A percentile compares a stretch with the other conserved stretches of the same genome.
phyloP scores from a whole-genome alignment of 1,140 invertebrate genomes.

The Mya arenaria region DNA sequence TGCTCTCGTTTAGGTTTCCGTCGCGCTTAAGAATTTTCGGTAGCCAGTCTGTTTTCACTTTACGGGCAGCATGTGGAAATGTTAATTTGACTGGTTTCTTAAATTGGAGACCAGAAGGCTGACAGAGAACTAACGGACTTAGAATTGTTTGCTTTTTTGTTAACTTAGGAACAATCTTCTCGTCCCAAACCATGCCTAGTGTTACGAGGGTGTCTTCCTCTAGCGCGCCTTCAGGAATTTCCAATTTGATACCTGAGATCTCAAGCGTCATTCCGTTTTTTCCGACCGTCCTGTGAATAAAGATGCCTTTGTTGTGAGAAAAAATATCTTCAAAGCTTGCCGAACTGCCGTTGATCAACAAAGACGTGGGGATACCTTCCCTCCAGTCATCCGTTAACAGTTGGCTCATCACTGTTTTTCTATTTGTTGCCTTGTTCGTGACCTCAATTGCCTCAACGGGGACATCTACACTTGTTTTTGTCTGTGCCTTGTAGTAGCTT shows the following conservation, averaged over 20 bases:
- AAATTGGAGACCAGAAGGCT: conserved; percentile 30
- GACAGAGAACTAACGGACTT: conserved; percentile 45
- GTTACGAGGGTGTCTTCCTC: conserved; percentile 25
- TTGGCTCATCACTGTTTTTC: conserved; percentile 1
- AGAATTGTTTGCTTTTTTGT: conserved; percentile 20
- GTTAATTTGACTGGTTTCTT: conserved; percentile 31
- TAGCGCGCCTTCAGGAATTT: conserved; percentile 32
- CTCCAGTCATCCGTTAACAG: conserved; percentile 23
- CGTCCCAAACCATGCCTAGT: conserved; percentile 43
- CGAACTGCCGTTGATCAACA: neutral
- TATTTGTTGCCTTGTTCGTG: neutral
- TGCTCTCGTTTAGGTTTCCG: neutral
- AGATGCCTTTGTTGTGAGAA: conserved; percentile 33
- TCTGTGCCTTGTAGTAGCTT: conserved; percentile 20
- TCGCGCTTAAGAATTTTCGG: conserved; percentile 26
- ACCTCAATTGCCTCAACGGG: conserved; percentile 21
- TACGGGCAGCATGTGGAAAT: conserved; percentile 39
- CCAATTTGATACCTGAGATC: conserved; percentile 26
- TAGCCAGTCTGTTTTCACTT: conserved; percentile 20
- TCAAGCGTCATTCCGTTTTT: neutral
- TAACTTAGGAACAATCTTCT: conserved; percentile 17
- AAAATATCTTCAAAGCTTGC: conserved; percentile 2
- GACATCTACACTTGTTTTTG: neutral
- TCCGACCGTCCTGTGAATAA: conserved; percentile 34
- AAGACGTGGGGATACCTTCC: conserved; percentile 24